Evolutionary conservation across 2,113 vertebrate species (phyloP).

Genomic region (Saguinus midas): DNA sequence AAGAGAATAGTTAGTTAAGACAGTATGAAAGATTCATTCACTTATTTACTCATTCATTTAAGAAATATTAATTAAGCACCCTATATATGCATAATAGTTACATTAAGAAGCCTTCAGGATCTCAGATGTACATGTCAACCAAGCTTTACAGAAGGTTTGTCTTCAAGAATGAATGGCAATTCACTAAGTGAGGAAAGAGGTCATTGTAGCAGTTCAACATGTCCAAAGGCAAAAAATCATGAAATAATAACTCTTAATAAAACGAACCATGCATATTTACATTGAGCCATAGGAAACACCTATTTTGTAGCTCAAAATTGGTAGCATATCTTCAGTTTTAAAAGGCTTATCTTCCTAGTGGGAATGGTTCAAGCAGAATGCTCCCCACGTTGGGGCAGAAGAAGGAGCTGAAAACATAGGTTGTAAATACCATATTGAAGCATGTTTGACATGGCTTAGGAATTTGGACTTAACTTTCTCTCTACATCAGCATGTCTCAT

Average conservation of each 20-base stretch:
- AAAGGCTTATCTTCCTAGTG: background rate
- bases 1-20: background rate
- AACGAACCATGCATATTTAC: background rate
- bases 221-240: background rate
- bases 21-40: background rate
- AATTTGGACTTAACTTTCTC: background rate
- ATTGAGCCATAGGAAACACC: background rate
- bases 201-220: background rate
- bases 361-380: background rate
- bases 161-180: background rate
- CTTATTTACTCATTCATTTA: background rate
- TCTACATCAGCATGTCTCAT: background rate
- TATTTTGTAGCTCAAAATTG: background rate
- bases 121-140: background rate
- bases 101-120: too few species aligned
- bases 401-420: background rate
- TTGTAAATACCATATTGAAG: background rate
- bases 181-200: background rate
- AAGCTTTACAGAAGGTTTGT: background rate
- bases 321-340: background rate
- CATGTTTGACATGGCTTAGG: background rate
- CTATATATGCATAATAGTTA: background rate
- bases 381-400: background rate
- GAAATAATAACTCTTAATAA: background rate
- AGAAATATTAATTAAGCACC: background rate